These are phyloP conservation scores for Pardosa pseudoannulata DNA, from an alignment of 2,888 invertebrate genomes.

Conservation along the genomic window DNA sequence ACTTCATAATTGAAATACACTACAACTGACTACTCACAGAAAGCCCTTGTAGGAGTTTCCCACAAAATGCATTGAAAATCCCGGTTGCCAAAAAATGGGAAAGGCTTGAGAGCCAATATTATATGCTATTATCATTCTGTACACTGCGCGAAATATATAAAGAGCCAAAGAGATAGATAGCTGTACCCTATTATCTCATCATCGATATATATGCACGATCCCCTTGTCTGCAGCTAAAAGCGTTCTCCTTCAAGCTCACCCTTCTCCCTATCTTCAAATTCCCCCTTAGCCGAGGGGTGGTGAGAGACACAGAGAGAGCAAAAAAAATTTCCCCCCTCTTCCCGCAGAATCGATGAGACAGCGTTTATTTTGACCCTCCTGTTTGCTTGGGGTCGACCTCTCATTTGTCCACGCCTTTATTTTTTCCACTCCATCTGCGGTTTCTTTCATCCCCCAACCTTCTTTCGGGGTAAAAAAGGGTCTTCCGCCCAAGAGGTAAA, in stretches of 20 bases:
- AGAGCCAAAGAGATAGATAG: too few species aligned
- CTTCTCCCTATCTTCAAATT: neutral
- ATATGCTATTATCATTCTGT: too few species aligned
- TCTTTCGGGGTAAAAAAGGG: neutral
- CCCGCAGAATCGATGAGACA: slow-evolving; percentile 10
- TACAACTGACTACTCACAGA: too few species aligned
- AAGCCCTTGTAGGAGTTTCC: too few species aligned
- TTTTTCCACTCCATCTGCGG: slow-evolving; percentile 11
- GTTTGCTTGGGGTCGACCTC: slow-evolving; percentile 19
- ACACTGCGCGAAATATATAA: too few species aligned
- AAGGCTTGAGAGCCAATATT: too few species aligned
- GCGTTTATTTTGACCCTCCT: neutral
- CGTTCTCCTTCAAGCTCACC: neutral
- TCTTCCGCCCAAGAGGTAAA: neutral
- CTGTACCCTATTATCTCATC: too few species aligned
- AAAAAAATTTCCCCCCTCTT: neutral
- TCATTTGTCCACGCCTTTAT: slow-evolving; percentile 17
- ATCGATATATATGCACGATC: neutral
- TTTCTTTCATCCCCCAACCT: neutral
- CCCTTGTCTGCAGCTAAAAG: neutral
- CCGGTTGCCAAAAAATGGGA: too few species aligned
- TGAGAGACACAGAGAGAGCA: neutral
- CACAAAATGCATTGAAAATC: too few species aligned
- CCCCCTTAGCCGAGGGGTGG: neutral
- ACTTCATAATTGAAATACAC: too few species aligned